A percentile compares a stretch with the other conserved stretches of the same genome.
These are phyloP conservation scores for Nothobranchius furzeri DNA, from an alignment of 2,113 vertebrate genomes.

Conservation along the genomic window DNA sequence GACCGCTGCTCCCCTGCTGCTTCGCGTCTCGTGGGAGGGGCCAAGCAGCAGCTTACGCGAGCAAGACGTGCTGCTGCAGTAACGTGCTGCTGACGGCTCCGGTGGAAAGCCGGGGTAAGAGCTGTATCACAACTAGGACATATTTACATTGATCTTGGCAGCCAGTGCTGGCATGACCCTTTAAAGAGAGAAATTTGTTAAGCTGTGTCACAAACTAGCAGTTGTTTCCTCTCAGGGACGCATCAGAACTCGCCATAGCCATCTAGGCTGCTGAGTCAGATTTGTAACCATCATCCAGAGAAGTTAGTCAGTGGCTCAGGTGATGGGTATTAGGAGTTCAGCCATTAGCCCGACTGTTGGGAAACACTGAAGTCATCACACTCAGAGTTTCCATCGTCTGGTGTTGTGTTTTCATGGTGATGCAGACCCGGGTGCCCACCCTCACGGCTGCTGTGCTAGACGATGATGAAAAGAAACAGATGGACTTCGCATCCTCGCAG, in stretches of 20 bases:
- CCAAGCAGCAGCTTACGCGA: no score
- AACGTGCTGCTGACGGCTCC: no score
- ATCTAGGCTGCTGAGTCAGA: conserved; percentile 18
- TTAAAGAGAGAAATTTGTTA: conserved; percentile 27
- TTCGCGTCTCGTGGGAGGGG: no score
- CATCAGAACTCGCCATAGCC: conserved; percentile 48
- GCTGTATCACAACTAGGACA: not conserved
- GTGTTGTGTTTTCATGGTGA: conserved; percentile 46
- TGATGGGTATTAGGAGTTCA: conserved; percentile 42
- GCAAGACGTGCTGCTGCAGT: no score
- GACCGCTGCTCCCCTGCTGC: no score
- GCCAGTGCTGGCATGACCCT: conserved; percentile 13
- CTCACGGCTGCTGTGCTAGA: conserved; percentile 28
- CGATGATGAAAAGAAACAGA: conserved; percentile 8
- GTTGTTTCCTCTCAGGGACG: conserved; percentile 50
- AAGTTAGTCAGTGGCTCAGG: conserved; percentile 64
- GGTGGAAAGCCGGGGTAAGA: no score
- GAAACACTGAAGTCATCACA: conserved; percentile 57
- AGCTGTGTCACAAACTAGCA: conserved; percentile 32
- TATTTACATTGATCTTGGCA: conserved; percentile 21
- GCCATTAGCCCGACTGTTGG: conserved; percentile 35
- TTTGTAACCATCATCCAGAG: conserved; percentile 27
- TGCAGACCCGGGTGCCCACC: conserved; percentile 14
- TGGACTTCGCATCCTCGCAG: conserved; percentile 27
- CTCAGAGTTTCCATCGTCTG: conserved; percentile 66